These are phyloP conservation scores for Xiphydria camelus DNA, from an alignment of 2,888 invertebrate species.

Conservation along the genomic window DNA sequence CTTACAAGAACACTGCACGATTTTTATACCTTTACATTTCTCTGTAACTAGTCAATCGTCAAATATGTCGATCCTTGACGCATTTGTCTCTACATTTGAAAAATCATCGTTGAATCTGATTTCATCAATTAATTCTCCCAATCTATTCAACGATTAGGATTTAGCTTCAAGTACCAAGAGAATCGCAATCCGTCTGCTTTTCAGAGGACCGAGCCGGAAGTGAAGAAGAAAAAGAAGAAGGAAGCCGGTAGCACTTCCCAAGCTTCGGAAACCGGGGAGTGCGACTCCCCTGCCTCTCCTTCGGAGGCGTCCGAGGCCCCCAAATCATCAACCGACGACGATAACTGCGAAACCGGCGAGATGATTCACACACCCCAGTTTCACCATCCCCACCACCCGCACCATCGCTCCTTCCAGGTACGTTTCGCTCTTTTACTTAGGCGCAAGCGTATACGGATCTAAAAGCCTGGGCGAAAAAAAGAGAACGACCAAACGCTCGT, in stretches of 20 bases:
- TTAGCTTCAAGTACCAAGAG: too few relatives aligned
- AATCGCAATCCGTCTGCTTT: too few relatives aligned
- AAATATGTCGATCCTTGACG: too few relatives aligned
- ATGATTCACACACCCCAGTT: constrained; percentile 70
- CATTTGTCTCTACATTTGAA: background rate
- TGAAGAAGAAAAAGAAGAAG: constrained; percentile 35
- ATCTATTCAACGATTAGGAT: too few relatives aligned
- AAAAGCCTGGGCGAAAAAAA: too few relatives aligned
- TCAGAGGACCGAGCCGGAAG: constrained; percentile 37
- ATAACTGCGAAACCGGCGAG: constrained; percentile 61
- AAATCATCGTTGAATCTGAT: background rate
- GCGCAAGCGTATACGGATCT: too few relatives aligned
- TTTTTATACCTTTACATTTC: too few relatives aligned
- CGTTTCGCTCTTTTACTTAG: too few relatives aligned
- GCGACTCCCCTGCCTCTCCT: constrained; percentile 35
- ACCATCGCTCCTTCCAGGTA: constrained; percentile 75
- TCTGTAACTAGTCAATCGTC: too few relatives aligned
- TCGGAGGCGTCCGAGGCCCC: constrained; percentile 38
- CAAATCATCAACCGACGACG: constrained; percentile 53
- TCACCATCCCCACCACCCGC: constrained; percentile 62
- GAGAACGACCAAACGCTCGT: too few relatives aligned
- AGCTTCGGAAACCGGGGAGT: constrained; percentile 35
- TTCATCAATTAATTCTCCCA: background rate
- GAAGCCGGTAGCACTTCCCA: constrained; percentile 22
- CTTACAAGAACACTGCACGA: too few relatives aligned